These are phyloP conservation scores for Prionailurus bengalensis DNA, from an alignment of 2,113 vertebrate species.

Conservation along the genomic window DNA sequence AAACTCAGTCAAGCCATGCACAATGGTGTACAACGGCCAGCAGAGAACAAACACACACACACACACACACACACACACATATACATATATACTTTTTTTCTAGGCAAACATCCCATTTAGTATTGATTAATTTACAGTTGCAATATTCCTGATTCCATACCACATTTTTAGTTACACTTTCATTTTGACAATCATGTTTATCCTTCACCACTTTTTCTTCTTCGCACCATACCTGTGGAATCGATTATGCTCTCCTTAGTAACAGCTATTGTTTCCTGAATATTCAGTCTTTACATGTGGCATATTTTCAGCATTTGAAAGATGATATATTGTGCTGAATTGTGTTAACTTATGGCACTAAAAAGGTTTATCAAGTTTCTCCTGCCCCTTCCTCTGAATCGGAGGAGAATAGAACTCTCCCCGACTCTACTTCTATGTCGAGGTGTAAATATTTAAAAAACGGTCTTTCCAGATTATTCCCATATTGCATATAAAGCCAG, in stretches of 20 bases:
- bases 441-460: slow-evolving; percentile 15
- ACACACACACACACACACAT: background rate
- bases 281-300: background rate
- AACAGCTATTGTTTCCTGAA: slow-evolving; percentile 21
- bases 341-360: background rate
- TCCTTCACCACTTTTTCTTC: background rate
- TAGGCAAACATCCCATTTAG: background rate
- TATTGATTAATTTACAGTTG: background rate
- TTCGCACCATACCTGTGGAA: background rate
- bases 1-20: background rate
- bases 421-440: background rate
- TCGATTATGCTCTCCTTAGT: background rate
- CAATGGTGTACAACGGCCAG: background rate
- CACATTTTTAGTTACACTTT: background rate
- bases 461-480: background rate
- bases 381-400: background rate
- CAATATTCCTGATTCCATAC: background rate
- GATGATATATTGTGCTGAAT: background rate
- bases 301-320: background rate
- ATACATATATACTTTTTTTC: background rate
- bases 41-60: background rate
- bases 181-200: background rate
- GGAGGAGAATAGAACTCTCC: background rate
- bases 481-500: background rate
- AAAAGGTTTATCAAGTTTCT: background rate